Evolutionary conservation across 2,797 vertebrate genomes (phyloP).

Genomic region (Buphagus erythrorhynchus): DNA sequence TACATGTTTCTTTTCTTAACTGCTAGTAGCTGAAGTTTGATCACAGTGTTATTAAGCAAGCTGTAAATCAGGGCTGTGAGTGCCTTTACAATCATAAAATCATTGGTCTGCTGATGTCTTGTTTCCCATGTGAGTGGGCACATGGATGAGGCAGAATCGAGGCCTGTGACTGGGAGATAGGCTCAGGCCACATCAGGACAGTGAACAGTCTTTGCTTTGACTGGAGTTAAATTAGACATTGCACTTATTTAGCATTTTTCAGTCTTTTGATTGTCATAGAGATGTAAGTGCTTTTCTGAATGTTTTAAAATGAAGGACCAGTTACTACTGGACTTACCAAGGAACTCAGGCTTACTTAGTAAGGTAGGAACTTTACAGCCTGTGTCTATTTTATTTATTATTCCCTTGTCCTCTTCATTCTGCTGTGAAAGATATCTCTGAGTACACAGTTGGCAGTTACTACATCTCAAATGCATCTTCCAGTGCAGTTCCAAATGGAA

Average conservation of each 20-base stretch:
- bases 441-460: not conserved
- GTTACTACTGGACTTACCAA: not conserved
- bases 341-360: not conserved
- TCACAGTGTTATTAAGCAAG: not conserved
- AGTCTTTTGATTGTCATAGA: not conserved
- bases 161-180: not conserved
- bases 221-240: not conserved
- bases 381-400: not conserved
- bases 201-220: not conserved
- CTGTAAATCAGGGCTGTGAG: not conserved
- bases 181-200: not conserved
- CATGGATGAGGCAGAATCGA: not conserved
- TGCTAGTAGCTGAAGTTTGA: not conserved
- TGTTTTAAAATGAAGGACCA: not conserved
- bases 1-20: not conserved
- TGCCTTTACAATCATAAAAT: not conserved
- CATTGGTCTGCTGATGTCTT: not conserved
- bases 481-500: not conserved
- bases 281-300: not conserved
- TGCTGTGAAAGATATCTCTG: not conserved
- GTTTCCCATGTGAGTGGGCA: fast-evolving
- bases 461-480: not conserved
- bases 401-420: not conserved
- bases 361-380: not conserved
- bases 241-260: not conserved